phyloP scores from a whole-genome alignment of 2,113 vertebrate species.

The Cavia porcellus region DNA sequence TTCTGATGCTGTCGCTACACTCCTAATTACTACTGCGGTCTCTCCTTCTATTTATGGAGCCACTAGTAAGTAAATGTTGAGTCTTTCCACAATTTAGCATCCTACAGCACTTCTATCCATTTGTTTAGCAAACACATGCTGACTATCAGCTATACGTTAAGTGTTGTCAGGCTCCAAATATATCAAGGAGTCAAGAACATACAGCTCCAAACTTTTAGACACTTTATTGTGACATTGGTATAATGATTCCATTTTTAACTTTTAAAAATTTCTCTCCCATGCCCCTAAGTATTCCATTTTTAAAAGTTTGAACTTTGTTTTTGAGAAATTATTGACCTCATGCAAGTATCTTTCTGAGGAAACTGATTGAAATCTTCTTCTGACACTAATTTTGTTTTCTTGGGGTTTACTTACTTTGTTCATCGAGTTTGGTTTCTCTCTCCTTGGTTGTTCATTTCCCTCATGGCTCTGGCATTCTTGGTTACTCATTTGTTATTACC shows the following conservation, averaged over 20 bases:
- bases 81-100: background rate
- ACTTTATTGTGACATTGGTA: background rate
- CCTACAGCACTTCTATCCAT: background rate
- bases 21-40: background rate
- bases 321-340: background rate
- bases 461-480: background rate
- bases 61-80: background rate
- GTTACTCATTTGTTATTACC: background rate
- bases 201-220: background rate
- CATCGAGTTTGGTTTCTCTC: background rate
- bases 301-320: constrained; percentile 15
- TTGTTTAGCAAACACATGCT: background rate
- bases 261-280: background rate
- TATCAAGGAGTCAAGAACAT: background rate
- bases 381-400: background rate
- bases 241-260: constrained; percentile 10
- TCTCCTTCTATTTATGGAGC: background rate
- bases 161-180: background rate
- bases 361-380: background rate
- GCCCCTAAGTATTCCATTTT: background rate
- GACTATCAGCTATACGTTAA: background rate
- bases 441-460: background rate
- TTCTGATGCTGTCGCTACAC: background rate
- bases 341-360: background rate
- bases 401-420: background rate